Percentiles rank a stretch among this genome's conserved stretches.
Evolutionary conservation across 2,113 vertebrate genomes (phyloP).

Genomic region (Lepisosteus oculatus): DNA sequence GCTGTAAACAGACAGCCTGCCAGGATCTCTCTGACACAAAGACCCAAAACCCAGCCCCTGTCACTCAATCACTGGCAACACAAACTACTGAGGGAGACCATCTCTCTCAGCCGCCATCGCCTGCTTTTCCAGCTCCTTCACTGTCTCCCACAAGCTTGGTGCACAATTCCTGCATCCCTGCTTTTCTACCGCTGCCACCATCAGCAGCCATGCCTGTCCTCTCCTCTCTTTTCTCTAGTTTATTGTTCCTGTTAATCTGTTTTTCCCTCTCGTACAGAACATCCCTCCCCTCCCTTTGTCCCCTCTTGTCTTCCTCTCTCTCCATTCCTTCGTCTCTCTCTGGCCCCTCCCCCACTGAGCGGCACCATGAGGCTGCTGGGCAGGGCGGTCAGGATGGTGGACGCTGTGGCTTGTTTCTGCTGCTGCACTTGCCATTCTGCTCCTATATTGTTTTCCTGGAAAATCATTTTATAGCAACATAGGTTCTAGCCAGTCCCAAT

Average conservation of each 20-base stretch:
- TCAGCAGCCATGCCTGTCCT: background rate
- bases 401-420: conserved; percentile 35
- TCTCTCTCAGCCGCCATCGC: conserved; percentile 6
- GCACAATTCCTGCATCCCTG: conserved; percentile 3
- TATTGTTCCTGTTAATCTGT: too few relatives aligned
- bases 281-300: conserved; percentile 17
- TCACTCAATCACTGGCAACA: too few relatives aligned
- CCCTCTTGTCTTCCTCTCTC: background rate
- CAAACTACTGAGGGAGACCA: background rate
- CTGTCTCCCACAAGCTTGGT: background rate
- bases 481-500: conserved; percentile 21
- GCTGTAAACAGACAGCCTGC: too few relatives aligned
- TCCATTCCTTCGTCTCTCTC: background rate
- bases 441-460: conserved; percentile 50
- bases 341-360: conserved; percentile 50
- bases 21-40: too few relatives aligned
- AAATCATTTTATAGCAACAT: conserved; percentile 43
- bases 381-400: conserved; percentile 35
- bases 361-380: conserved; percentile 47
- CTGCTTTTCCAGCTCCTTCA: conserved; percentile 4
- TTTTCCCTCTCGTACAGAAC: too few relatives aligned
- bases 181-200: background rate
- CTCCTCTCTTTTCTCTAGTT: background rate
- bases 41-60: too few relatives aligned
- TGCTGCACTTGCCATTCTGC: conserved; percentile 15